Evolutionary conservation across 2,797 vertebrate genomes (phyloP), one percentile per base, ranked within the genome.

Genomic region (Sternarchorhynchus goeldii): DNA sequence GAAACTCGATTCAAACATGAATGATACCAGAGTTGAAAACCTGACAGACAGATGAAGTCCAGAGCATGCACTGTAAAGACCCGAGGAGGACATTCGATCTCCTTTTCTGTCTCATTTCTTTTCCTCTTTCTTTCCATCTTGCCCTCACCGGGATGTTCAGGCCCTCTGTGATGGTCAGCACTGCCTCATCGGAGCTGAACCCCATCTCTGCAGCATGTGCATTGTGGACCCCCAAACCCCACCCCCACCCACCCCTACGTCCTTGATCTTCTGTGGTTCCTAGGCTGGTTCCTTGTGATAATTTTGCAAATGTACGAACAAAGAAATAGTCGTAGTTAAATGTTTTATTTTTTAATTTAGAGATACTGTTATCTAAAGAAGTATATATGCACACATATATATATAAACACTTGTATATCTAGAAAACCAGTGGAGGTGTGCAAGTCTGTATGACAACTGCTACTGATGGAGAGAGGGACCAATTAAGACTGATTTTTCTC

Each of bases 221-320:
- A n/a, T 79, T 82, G 73, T 81, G 76, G 63, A 70, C 45, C n/a
- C 66, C 81, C 64, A 72, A 63, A 57, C 57, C 60, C 56, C 45
- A 70, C 62, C 70, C 58, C 53, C 68, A 63, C 60, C 56, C 45
- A 70, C 62, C 70, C 58, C 53, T 69, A 63, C 21, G 29, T 82
- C 81, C 63, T 76, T 79, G 87, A 90, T 90, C 90, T 91, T 91
- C 90, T 88, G 86, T 92, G 90, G 91, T 90, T 90, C 88, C 86
- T 87, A 85, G 89, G 87, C 88, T 87, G 89, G 92, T 90, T 89
- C 85, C 89, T 90, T 87, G 89, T 92, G 88, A 88, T 90, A 83
- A 90, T 91, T 91, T 90, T 90, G 88, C 69, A 85, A 91, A 84
- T 79, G 82, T 91, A 88, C 90, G 87, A 92, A 90, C 69, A 87